Evolutionary conservation across 1,140 invertebrate species (phyloP).

Genomic region (Halesus radiatus): DNA sequence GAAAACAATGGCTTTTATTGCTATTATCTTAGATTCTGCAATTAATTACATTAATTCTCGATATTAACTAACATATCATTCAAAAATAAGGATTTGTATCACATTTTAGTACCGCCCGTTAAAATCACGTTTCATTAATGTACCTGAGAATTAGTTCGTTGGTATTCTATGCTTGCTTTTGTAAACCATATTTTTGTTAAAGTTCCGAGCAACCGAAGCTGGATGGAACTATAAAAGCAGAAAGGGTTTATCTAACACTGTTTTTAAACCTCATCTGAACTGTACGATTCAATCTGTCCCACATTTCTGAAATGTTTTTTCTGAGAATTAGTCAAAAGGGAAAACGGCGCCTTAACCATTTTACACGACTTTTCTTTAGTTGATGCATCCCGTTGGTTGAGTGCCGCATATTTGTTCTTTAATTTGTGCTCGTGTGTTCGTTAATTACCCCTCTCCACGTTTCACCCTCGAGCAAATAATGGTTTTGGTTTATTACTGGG

Average conservation of each 20-base stretch:
- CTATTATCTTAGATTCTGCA: no score
- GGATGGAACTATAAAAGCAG: not conserved
- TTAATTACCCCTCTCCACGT: slow-evolving; percentile 7
- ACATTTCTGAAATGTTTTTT: not conserved
- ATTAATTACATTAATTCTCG: no score
- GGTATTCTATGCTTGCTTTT: no score
- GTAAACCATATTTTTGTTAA: no score
- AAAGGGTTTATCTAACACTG: slow-evolving; percentile 7
- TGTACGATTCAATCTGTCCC: no score
- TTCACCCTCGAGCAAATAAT: not conserved
- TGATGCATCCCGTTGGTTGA: not conserved
- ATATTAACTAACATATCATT: no score
- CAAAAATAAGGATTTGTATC: no score
- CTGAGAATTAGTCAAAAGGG: not conserved
- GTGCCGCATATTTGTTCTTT: not conserved
- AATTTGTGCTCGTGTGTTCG: not conserved
- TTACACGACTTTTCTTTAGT: not conserved
- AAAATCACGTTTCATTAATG: no score
- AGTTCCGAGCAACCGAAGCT: not conserved
- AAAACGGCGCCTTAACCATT: not conserved
- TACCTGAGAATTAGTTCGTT: no score
- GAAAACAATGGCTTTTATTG: no score
- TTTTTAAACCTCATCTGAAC: not conserved
- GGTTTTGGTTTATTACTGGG: slow-evolving; percentile 32
- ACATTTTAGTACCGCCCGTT: no score